A percentile compares a stretch with the other conserved stretches of the same genome.
Evolutionary conservation across 2,888 invertebrate genomes (phyloP).

Genomic region (Pammene fasciana): DNA sequence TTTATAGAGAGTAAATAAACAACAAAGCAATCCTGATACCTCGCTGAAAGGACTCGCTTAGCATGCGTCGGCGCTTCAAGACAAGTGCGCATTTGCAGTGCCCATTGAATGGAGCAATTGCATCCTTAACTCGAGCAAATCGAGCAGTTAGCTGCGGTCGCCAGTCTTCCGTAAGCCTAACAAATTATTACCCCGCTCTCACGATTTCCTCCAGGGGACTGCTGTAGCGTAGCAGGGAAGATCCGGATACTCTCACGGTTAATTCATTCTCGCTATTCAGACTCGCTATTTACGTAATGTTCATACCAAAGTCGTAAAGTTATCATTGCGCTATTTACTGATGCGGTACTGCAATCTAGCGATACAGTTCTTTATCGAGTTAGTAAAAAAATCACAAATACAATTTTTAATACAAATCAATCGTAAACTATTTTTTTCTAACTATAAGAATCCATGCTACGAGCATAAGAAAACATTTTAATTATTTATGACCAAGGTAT

Average conservation of each 20-base stretch:
- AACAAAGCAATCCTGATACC: slow-evolving; percentile 1
- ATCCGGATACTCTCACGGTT: slow-evolving; percentile 45
- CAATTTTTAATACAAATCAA: no score
- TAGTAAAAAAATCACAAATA: no score
- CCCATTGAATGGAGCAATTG: slow-evolving; percentile 51
- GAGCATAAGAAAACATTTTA: not conserved
- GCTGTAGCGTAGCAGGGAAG: slow-evolving; percentile 14
- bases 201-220: slow-evolving; percentile 44
- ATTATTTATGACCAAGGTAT: slow-evolving; percentile 8
- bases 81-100: slow-evolving; percentile 22
- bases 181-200: slow-evolving; percentile 50
- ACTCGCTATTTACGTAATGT: slow-evolving; percentile 8
- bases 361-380: no score
- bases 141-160: slow-evolving; percentile 52
- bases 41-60: not conserved
- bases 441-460: not conserved
- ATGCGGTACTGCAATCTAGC: no score
- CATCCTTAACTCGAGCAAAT: slow-evolving; percentile 53
- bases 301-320: slow-evolving; percentile 26
- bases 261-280: slow-evolving; percentile 34
- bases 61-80: slow-evolving; percentile 27
- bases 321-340: slow-evolving; percentile 15
- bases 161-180: slow-evolving; percentile 50
- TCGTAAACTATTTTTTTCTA: not conserved
- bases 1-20: slow-evolving; percentile 15